These are phyloP conservation scores for Latheticus oryzae DNA, from an alignment of 2,888 invertebrate species.

Conservation along the genomic window DNA sequence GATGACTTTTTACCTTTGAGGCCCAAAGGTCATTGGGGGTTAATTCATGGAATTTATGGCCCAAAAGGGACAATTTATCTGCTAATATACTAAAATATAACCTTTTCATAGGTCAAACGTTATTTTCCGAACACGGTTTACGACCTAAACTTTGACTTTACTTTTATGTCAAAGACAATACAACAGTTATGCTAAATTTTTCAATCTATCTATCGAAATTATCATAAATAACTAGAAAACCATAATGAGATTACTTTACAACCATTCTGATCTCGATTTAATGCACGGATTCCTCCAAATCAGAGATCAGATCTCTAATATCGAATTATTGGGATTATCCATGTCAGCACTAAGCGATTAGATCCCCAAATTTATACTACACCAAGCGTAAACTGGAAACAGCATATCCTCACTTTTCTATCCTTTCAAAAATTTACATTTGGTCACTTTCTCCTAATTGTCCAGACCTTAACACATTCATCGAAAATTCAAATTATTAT, in stretches of 20 bases:
- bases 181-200: too few relatives aligned
- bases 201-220: slow-evolving; percentile 6
- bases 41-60: slow-evolving; percentile 64
- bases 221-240: slow-evolving; percentile 16
- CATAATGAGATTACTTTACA: slow-evolving; percentile 37
- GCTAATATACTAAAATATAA: slow-evolving; percentile 63
- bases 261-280: slow-evolving; percentile 55
- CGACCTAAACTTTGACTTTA: slow-evolving; percentile 31
- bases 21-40: slow-evolving; percentile 63
- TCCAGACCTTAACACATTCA: slow-evolving; percentile 46
- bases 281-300: slow-evolving; percentile 59
- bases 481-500: slow-evolving; percentile 51
- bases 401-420: slow-evolving; percentile 11
- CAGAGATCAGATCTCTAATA: slow-evolving; percentile 56
- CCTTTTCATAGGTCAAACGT: slow-evolving; percentile 62
- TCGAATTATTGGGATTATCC: slow-evolving; percentile 59
- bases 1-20: slow-evolving; percentile 62
- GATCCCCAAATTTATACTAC: slow-evolving; percentile 28
- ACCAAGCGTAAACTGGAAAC: slow-evolving; percentile 24
- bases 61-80: slow-evolving; percentile 64
- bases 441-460: slow-evolving; percentile 43
- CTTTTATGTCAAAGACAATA: slow-evolving; percentile 21
- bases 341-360: slow-evolving; percentile 58
- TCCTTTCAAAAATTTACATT: slow-evolving; percentile 25
- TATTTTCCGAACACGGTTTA: slow-evolving; percentile 49